These are phyloP conservation scores for Idaea aversata DNA, from an alignment of 2,888 invertebrate genomes.

Conservation along the genomic window DNA sequence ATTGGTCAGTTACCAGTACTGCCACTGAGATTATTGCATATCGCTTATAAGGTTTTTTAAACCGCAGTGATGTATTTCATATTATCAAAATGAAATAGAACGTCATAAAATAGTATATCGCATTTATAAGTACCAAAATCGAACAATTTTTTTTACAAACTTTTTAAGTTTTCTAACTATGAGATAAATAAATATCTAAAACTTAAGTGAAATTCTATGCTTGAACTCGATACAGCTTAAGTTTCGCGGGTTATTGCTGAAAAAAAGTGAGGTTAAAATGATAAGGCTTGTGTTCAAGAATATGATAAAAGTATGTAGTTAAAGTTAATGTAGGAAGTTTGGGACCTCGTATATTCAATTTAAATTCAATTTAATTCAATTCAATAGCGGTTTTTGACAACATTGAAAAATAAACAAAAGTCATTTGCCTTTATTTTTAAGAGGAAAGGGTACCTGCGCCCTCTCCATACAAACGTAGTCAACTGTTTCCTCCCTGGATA, in stretches of 20 bases:
- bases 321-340: conserved; percentile 5
- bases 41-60: neutral
- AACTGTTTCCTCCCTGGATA: no score
- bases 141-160: neutral
- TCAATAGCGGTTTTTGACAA: neutral
- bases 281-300: neutral
- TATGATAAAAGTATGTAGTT: neutral
- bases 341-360: conserved; percentile 6
- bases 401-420: conserved; percentile 9
- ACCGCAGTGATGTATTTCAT: neutral
- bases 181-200: neutral
- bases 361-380: neutral
- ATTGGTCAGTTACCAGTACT: neutral
- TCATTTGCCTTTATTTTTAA: no score
- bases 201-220: neutral
- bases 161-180: neutral
- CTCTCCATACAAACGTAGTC: no score
- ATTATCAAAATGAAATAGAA: neutral
- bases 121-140: neutral
- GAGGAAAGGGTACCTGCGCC: no score
- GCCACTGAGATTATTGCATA: neutral
- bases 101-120: neutral
- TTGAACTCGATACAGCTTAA: neutral
- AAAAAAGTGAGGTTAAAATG: neutral
- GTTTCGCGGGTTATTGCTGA: neutral